A percentile compares a stretch with the other conserved stretches of the same genome.
These are phyloP conservation scores for Pempheris klunzingeri DNA, from an alignment of 2,797 vertebrate genomes.

Conservation along the genomic window DNA sequence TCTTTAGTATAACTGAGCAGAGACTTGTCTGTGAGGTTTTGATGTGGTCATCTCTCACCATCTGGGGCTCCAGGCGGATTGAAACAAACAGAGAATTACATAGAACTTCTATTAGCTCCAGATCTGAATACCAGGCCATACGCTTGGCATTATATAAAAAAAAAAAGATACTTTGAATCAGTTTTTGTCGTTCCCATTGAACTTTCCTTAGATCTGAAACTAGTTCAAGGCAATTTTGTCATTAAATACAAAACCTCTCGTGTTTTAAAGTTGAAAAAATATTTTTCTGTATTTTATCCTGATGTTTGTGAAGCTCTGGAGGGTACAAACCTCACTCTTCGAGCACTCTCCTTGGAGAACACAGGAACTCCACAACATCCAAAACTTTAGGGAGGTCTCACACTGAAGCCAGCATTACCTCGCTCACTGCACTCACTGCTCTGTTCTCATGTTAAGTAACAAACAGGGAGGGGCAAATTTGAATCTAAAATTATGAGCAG, in stretches of 20 bases:
- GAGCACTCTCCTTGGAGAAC: constrained; percentile 2
- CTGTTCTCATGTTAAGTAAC: constrained; percentile 22
- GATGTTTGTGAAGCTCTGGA: constrained; percentile 8
- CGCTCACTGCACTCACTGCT: background rate
- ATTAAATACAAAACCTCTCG: constrained; percentile 31
- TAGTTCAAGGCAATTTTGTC: constrained; percentile 7
- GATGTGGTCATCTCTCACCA: constrained; percentile 48
- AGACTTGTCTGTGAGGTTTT: constrained; percentile 30
- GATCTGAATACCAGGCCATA: constrained; percentile 32
- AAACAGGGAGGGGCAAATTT: constrained; percentile 31
- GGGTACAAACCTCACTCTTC: constrained; percentile 6
- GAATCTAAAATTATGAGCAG: constrained; percentile 33
- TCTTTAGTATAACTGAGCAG: constrained; percentile 36
- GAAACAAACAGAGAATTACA: constrained; percentile 41
- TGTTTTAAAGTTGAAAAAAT: constrained; percentile 32
- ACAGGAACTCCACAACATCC: constrained; percentile 6
- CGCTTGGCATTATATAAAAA: constrained; percentile 40
- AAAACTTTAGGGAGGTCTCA: constrained; percentile 19
- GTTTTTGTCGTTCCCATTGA: constrained; percentile 26
- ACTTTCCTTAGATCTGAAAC: constrained; percentile 28
- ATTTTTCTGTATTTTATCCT: background rate
- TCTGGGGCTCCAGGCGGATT: constrained; percentile 36
- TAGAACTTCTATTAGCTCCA: constrained; percentile 50
- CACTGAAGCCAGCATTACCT: constrained; percentile 19
- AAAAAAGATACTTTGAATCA: constrained; percentile 27